These are phyloP conservation scores for Heterodera carotae DNA, from an alignment of 1,140 invertebrate genomes.

Conservation along the genomic window DNA sequence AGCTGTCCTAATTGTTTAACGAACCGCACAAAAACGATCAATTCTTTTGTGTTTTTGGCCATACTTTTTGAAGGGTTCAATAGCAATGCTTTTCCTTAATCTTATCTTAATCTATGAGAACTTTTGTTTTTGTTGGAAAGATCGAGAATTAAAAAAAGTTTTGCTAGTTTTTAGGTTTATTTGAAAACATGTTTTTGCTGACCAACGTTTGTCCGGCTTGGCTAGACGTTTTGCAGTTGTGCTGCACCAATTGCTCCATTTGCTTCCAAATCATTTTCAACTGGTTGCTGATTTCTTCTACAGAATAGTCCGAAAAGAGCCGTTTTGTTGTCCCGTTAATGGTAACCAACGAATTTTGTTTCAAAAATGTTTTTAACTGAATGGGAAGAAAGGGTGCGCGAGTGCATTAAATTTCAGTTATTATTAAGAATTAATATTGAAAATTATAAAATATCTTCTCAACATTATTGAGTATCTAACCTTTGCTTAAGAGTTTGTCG, in stretches of 20 bases:
- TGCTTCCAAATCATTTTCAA: neutral
- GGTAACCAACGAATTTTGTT: neutral
- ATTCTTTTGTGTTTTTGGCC: too few species aligned
- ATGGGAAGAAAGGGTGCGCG: neutral
- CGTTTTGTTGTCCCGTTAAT: neutral
- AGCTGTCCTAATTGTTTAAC: too few species aligned
- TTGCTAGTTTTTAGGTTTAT: neutral
- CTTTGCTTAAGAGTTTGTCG: neutral
- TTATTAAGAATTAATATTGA: too few species aligned
- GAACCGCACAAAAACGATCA: too few species aligned
- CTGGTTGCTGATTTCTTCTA: neutral
- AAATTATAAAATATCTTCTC: neutral
- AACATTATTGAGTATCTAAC: neutral
- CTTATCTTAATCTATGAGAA: too few species aligned
- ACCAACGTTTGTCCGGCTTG: neutral
- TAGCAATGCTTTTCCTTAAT: too few species aligned
- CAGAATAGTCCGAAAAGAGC: neutral
- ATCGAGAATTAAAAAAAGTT: too few species aligned
- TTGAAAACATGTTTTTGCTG: neutral
- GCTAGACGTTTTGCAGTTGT: neutral
- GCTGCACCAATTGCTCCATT: neutral
- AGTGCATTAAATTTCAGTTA: neutral
- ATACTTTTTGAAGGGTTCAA: too few species aligned
- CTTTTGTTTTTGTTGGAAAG: too few species aligned
- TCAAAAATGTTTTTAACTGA: neutral